Evolutionary conservation across 2,113 vertebrate genomes (phyloP).

Genomic region (mouse (Mus musculus)): DNA sequence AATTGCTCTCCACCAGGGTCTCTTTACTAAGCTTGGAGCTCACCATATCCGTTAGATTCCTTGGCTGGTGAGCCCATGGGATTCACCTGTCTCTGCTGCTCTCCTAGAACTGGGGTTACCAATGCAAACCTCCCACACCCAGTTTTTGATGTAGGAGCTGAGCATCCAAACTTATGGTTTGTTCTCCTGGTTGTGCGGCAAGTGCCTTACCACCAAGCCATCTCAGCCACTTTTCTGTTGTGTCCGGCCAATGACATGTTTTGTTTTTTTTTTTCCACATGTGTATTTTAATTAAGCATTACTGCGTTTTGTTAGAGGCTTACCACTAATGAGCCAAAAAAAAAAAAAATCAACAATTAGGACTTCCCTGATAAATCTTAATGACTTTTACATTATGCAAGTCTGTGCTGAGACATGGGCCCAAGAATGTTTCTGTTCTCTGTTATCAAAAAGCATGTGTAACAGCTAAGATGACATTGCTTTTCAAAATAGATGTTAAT

Average conservation of each 20-base stretch:
- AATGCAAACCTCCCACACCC: no score
- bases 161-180: background rate
- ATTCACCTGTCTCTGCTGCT: background rate
- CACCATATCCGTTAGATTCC: background rate
- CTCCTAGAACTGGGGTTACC: background rate
- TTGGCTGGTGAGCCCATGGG: background rate
- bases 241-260: background rate
- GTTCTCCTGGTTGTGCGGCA: background rate
- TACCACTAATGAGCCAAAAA: constrained; percentile 55
- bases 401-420: background rate
- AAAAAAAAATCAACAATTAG: background rate
- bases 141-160: background rate
- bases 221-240: background rate
- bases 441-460: constrained; percentile 26
- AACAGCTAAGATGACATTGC: background rate
- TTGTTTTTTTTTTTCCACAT: constrained; percentile 3
- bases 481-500: constrained; percentile 42
- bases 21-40: background rate
- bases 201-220: no score
- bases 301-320: background rate
- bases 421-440: constrained; percentile 28
- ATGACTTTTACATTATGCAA: background rate
- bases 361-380: background rate
- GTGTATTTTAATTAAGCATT: background rate
- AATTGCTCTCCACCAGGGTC: background rate